Evolutionary conservation across 1,140 invertebrate genomes (phyloP).

Genomic region (Trichomalopsis sarcophagae): DNA sequence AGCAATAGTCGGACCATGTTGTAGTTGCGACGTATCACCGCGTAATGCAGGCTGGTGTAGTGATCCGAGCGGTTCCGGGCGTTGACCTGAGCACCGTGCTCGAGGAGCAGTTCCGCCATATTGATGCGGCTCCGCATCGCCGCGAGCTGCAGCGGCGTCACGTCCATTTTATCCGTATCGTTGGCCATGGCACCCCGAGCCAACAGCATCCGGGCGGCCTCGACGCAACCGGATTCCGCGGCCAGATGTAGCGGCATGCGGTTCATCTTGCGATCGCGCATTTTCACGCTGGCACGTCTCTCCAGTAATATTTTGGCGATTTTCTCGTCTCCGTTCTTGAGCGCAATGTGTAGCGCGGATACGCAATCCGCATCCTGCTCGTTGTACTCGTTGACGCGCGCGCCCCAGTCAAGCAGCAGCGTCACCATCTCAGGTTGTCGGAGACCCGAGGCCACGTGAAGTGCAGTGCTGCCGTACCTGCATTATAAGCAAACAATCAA

Average conservation of each 20-base stretch:
- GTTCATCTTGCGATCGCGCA: background rate
- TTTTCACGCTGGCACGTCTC: background rate
- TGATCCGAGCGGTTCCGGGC: background rate
- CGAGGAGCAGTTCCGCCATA: background rate
- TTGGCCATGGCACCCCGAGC: background rate
- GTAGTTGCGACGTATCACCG: background rate
- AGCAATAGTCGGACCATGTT: background rate
- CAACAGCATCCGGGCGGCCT: background rate
- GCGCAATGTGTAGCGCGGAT: background rate
- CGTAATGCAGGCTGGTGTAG: background rate
- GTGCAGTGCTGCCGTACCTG: background rate
- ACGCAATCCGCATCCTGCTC: background rate
- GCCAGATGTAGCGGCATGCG: background rate
- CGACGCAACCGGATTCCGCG: background rate
- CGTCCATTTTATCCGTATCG: background rate
- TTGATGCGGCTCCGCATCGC: background rate
- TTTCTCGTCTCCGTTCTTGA: background rate
- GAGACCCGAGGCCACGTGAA: background rate
- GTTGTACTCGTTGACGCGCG: background rate
- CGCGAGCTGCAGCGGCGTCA: background rate
- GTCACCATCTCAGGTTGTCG: background rate
- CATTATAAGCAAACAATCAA: background rate
- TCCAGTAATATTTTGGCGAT: background rate
- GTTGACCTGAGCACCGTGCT: background rate
- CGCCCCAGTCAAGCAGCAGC: background rate